A percentile compares a stretch with the other conserved stretches of the same genome.
These are phyloP conservation scores for Bombus turneri DNA, from an alignment of 1,140 invertebrate species.

Conservation along the genomic window DNA sequence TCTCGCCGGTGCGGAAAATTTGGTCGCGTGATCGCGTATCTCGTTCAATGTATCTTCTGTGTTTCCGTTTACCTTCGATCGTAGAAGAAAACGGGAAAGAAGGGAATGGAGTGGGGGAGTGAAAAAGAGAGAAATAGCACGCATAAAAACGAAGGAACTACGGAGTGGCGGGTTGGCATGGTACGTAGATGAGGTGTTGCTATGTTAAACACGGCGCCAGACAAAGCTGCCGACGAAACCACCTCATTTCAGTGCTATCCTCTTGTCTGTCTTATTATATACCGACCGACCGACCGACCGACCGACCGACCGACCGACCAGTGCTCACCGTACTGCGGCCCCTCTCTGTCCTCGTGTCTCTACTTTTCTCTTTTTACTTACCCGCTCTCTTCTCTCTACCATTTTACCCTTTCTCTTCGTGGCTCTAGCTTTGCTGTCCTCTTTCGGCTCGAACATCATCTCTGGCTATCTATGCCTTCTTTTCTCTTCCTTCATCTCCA, in stretches of 20 bases:
- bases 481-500: slow-evolving; percentile 55
- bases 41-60: not conserved
- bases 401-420: slow-evolving; percentile 43
- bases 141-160: slow-evolving; percentile 74
- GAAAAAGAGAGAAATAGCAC: slow-evolving; percentile 42
- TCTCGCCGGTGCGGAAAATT: not conserved
- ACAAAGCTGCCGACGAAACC: slow-evolving; percentile 82
- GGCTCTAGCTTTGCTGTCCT: slow-evolving; percentile 47
- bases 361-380: slow-evolving; percentile 48
- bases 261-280: slow-evolving; percentile 80
- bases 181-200: slow-evolving; percentile 80
- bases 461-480: slow-evolving; percentile 49
- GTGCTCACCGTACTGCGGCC: slow-evolving; percentile 67
- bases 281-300: slow-evolving; percentile 72
- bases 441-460: slow-evolving; percentile 29
- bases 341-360: slow-evolving; percentile 48
- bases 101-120: not conserved
- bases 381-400: slow-evolving; percentile 37
- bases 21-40: too few relatives aligned
- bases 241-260: slow-evolving; percentile 81
- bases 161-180: slow-evolving; percentile 70
- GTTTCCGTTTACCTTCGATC: not conserved
- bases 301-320: slow-evolving; percentile 68
- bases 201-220: slow-evolving; percentile 81
- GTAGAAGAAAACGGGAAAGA: not conserved